Conservation (phyloP, 2,888 invertebrate species). For the Seira musarum region DNA sequence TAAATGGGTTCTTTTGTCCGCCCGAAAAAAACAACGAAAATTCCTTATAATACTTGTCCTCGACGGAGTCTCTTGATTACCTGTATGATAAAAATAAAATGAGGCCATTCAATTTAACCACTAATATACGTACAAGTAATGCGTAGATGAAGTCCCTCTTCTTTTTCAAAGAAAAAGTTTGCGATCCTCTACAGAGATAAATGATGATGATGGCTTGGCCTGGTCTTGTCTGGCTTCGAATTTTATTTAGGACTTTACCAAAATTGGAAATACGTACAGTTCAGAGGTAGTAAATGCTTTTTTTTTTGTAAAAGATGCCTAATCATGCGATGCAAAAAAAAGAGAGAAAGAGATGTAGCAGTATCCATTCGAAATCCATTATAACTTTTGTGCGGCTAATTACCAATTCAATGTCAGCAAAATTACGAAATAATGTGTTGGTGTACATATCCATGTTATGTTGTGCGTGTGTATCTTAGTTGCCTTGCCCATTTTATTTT, state of each 20-base stretch:
- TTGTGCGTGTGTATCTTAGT: not conserved
- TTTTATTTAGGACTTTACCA: not conserved
- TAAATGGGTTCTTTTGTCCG: too few species aligned
- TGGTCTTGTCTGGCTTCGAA: too few species aligned
- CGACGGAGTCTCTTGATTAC: not conserved
- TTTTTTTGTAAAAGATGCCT: not conserved
- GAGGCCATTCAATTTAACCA: constrained; percentile 6
- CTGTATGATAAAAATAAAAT: not conserved
- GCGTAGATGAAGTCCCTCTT: too few species aligned
- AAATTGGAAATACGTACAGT: constrained; percentile 3
- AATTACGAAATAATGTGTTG: constrained; percentile 4
- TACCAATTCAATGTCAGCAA: constrained; percentile 1
- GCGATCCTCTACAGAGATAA: not conserved
- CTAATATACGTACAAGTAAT: not conserved
- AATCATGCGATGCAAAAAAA: not conserved
- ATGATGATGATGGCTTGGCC: not conserved
- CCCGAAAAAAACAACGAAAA: too few species aligned
- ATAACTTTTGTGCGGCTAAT: not conserved
- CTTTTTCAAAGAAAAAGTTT: not conserved
- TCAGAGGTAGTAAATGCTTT: not conserved
- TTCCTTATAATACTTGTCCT: too few species aligned
- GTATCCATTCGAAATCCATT: not conserved
- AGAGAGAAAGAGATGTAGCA: not conserved
- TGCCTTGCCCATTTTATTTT: not conserved
- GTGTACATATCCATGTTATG: too few species aligned